These are phyloP conservation scores for Cydia fagiglandana DNA, from an alignment of 1,140 invertebrate species.

Conservation along the genomic window DNA sequence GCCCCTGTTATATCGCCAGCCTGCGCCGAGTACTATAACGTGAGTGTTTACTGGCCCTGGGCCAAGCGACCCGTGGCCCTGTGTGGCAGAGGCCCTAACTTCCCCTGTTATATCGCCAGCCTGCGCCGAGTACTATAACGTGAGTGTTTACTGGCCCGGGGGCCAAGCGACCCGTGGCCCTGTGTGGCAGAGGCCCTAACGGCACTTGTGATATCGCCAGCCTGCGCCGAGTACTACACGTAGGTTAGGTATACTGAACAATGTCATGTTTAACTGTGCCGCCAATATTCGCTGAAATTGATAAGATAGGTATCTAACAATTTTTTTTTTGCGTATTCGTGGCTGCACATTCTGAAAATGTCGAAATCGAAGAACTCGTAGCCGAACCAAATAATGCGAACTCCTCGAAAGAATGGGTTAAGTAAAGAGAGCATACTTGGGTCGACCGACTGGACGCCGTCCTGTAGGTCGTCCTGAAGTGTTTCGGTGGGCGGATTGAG, in stretches of 20 bases:
- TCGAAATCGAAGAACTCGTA: too few species aligned
- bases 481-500: too few species aligned
- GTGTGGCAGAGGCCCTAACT: conserved; percentile 53
- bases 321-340: too few species aligned
- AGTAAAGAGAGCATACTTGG: too few species aligned
- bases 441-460: too few species aligned
- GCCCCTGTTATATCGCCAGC: conserved; percentile 54
- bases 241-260: conserved; percentile 33
- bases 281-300: too few species aligned
- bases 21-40: conserved; percentile 60
- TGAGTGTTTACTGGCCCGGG: conserved; percentile 48
- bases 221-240: conserved; percentile 63
- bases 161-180: conserved; percentile 58
- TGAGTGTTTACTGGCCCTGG: conserved; percentile 47
- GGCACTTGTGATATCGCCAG: conserved; percentile 51
- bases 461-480: too few species aligned
- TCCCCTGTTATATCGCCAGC: conserved; percentile 54
- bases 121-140: conserved; percentile 61
- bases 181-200: conserved; percentile 56
- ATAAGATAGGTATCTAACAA: too few species aligned
- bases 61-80: conserved; percentile 60
- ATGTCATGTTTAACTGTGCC: too few species aligned
- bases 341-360: too few species aligned
- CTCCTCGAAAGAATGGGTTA: too few species aligned
- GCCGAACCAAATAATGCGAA: too few species aligned